Evolutionary conservation across 2,888 invertebrate species (phyloP).

Genomic region (Monoplex corrugatus): DNA sequence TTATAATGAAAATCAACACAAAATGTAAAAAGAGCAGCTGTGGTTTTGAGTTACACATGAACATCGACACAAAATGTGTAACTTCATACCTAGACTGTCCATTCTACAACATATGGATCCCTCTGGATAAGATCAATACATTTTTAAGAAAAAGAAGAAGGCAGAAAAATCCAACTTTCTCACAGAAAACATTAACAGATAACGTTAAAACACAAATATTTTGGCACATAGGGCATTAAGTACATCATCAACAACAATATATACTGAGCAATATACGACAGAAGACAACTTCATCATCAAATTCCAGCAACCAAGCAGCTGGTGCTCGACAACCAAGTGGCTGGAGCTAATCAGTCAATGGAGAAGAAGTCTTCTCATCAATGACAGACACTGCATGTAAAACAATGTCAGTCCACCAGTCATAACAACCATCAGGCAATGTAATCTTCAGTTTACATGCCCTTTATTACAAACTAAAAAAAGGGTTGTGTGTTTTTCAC

Average conservation of each 20-base stretch:
- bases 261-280: slow-evolving; percentile 48
- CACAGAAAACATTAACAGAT: background rate
- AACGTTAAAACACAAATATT: background rate
- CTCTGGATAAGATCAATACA: no score
- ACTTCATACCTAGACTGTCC: no score
- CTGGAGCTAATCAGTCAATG: background rate
- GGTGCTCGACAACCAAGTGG: background rate
- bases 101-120: no score
- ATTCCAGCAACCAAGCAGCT: background rate
- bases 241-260: background rate
- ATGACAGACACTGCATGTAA: background rate
- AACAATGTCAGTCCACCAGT: background rate
- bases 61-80: no score
- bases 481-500: no score
- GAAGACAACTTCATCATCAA: slow-evolving; percentile 40
- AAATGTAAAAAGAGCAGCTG: no score
- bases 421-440: slow-evolving; percentile 18
- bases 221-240: background rate
- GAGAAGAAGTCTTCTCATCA: slow-evolving; percentile 48
- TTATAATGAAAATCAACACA: no score
- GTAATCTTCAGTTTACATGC: no score
- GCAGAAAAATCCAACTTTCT: no score
- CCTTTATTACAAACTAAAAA: no score
- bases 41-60: no score
- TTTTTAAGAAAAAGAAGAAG: no score